These are phyloP conservation scores for Rhea pennata DNA, from an alignment of 2,113 vertebrate species.

Conservation along the genomic window DNA sequence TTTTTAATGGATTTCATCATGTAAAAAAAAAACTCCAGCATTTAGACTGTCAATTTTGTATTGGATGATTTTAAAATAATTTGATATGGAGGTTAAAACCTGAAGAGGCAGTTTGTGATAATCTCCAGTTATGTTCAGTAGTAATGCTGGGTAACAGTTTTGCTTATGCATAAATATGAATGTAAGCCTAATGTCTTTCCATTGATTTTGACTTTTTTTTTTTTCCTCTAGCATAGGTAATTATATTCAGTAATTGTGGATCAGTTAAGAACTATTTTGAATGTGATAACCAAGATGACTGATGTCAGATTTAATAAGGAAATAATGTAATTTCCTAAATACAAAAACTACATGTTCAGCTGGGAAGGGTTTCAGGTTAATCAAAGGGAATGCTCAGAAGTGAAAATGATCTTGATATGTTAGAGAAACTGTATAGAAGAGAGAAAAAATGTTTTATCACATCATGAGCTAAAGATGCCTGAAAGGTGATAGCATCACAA, in stretches of 20 bases:
- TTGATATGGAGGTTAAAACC: background rate
- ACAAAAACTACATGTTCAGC: background rate
- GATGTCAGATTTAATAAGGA: background rate
- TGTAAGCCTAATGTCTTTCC: background rate
- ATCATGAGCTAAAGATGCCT: background rate
- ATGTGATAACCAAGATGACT: background rate
- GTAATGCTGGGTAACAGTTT: background rate
- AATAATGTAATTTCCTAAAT: background rate
- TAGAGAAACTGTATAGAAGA: background rate
- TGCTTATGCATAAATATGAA: background rate
- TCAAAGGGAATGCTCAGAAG: background rate
- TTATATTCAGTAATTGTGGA: background rate
- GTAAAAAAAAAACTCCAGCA: background rate
- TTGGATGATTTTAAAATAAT: background rate
- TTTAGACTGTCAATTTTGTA: slow-evolving; percentile 8
- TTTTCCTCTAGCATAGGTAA: background rate
- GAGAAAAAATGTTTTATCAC: background rate
- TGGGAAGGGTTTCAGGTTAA: background rate
- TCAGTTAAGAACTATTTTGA: background rate
- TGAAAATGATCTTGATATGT: background rate
- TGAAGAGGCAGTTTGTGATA: background rate
- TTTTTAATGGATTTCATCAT: slow-evolving; percentile 13
- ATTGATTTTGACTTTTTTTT: background rate
- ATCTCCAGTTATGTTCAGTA: background rate
- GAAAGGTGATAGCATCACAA: background rate